Conservation (phyloP, 1,140 invertebrate genomes). For the Solenopsis fugax region DNA sequence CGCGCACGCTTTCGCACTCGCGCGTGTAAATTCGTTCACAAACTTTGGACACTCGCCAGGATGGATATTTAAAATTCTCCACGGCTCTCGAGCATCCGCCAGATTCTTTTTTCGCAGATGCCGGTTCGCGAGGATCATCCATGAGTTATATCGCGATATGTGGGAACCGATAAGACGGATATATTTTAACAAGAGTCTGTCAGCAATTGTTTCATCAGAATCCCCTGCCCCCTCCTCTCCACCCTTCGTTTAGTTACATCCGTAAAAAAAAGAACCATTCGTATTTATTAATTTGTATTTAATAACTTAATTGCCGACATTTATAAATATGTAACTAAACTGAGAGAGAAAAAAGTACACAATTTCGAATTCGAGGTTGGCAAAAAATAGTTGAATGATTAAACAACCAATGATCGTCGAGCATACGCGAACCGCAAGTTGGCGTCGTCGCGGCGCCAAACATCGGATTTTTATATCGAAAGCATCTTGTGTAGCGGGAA, state of each 20-base stretch:
- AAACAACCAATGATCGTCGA: constrained; percentile 36
- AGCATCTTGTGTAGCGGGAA: not conserved
- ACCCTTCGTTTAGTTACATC: not conserved
- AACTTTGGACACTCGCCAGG: constrained; percentile 77
- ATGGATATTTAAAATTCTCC: constrained; percentile 81
- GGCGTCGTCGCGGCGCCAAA: constrained; percentile 1
- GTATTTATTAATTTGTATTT: not conserved
- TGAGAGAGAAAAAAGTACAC: not conserved
- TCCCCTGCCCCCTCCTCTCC: not conserved
- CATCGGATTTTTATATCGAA: not conserved
- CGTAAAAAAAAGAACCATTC: not conserved
- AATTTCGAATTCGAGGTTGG: constrained; percentile 14
- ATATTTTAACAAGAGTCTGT: not conserved
- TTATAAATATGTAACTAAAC: constrained; percentile 5
- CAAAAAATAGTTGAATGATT: constrained; percentile 28
- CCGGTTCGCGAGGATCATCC: constrained; percentile 11
- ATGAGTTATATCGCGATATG: not conserved
- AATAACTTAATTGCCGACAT: not conserved
- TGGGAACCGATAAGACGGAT: not conserved
- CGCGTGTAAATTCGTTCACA: constrained; percentile 79
- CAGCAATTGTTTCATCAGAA: not conserved
- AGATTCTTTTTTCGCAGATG: constrained; percentile 40
- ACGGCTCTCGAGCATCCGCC: constrained; percentile 60
- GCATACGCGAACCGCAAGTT: not conserved
- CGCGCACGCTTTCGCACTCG: constrained; percentile 56